phyloP scores from a whole-genome alignment of 2,888 invertebrate species.

The Epiblema foenella region DNA sequence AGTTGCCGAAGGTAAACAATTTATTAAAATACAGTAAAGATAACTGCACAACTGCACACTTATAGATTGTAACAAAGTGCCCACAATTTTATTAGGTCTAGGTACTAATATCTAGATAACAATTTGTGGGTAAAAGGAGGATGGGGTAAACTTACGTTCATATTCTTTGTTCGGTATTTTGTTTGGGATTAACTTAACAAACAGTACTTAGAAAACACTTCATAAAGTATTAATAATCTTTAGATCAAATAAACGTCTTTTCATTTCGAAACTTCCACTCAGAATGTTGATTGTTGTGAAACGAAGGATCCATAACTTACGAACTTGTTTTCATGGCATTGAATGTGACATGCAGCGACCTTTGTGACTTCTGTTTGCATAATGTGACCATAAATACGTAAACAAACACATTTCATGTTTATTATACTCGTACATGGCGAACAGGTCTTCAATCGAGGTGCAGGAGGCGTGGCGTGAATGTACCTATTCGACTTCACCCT shows the following conservation, averaged over 20 bases:
- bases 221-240: background rate
- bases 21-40: background rate
- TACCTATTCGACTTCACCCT: background rate
- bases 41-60: too few species aligned
- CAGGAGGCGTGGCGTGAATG: background rate
- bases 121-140: background rate
- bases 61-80: too few species aligned
- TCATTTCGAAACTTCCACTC: conserved; percentile 22
- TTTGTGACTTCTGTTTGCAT: conserved; percentile 27
- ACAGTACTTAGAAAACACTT: background rate
- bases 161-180: background rate
- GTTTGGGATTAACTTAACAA: background rate
- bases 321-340: conserved; percentile 42
- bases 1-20: background rate
- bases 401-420: conserved; percentile 21
- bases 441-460: background rate
- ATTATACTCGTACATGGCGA: background rate
- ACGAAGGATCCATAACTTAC: conserved; percentile 27
- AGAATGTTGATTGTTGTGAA: conserved; percentile 33
- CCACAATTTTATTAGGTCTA: too few species aligned
- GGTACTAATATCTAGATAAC: background rate
- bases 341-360: conserved; percentile 34
- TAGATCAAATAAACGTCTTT: conserved; percentile 19
- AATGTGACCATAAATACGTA: conserved; percentile 26
- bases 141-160: background rate